A percentile compares a stretch with the other conserved stretches of the same genome.
phyloP scores from a whole-genome alignment of 35 echinoderm and acorn worm genomes.

The Hemicentrotus pulcherrimus region DNA sequence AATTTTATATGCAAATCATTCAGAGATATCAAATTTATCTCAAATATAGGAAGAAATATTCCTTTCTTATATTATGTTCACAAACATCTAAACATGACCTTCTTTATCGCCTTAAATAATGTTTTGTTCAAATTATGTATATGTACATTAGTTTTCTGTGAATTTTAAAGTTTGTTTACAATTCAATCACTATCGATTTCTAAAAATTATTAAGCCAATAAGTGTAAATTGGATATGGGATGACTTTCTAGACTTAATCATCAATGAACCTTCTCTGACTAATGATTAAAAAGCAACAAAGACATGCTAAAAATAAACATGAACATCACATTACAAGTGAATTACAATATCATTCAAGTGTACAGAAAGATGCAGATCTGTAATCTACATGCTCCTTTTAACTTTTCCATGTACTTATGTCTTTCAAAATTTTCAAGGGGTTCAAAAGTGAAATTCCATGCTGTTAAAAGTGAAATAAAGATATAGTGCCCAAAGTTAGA shows the following conservation, averaged over 20 bases:
- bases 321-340: not conserved
- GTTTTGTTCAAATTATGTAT: no score
- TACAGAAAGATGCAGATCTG: not conserved
- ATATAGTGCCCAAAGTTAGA: not conserved
- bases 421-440: not conserved
- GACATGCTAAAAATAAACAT: not conserved
- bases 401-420: not conserved
- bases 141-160: no score
- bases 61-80: no score
- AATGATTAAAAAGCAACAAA: not conserved
- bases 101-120: no score
- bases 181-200: not conserved
- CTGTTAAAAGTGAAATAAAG: not conserved
- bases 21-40: no score
- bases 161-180: no score
- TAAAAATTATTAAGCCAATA: not conserved
- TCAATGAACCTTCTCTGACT: not conserved
- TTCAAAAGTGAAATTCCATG: not conserved
- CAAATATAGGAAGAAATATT: no score
- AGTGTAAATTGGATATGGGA: no score
- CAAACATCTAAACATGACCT: no score
- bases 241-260: not conserved
- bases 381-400: not conserved
- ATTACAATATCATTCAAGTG: not conserved
- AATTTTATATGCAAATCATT: no score